These are phyloP conservation scores for Stenopsyche tienmushanensis DNA, from an alignment of 1,140 invertebrate species.

Conservation along the genomic window DNA sequence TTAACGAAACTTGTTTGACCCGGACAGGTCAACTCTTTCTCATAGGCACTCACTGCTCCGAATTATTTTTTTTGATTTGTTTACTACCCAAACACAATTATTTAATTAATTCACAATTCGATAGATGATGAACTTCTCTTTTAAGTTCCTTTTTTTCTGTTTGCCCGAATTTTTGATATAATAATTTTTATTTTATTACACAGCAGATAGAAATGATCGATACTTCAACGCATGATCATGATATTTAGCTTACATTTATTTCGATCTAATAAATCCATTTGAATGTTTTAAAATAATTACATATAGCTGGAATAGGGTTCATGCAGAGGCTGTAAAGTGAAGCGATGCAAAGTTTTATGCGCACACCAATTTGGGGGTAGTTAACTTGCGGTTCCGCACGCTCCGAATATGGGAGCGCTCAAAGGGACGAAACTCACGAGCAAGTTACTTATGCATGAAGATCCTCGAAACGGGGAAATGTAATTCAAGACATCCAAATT, in stretches of 20 bases:
- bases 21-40: too few relatives aligned
- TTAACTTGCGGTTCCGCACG: conserved; percentile 25
- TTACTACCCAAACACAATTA: too few relatives aligned
- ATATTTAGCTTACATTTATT: too few relatives aligned
- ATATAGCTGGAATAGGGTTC: too few relatives aligned
- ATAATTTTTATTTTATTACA: neutral
- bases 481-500: conserved; percentile 19
- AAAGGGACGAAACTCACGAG: conserved; percentile 21
- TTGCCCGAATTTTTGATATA: neutral
- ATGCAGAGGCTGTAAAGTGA: neutral
- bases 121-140: neutral
- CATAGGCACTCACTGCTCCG: too few relatives aligned
- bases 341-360: conserved; percentile 27
- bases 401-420: conserved; percentile 7
- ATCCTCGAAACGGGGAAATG: neutral
- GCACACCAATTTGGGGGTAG: conserved; percentile 34
- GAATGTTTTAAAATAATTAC: too few relatives aligned
- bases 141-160: neutral
- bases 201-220: too few relatives aligned
- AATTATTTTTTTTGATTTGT: too few relatives aligned
- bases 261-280: too few relatives aligned
- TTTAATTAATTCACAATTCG: too few relatives aligned
- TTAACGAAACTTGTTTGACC: too few relatives aligned
- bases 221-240: too few relatives aligned
- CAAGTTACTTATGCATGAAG: conserved; percentile 12